These are phyloP conservation scores for Callocephalon fimbriatum DNA, from an alignment of 2,113 vertebrate genomes.

Conservation along the genomic window DNA sequence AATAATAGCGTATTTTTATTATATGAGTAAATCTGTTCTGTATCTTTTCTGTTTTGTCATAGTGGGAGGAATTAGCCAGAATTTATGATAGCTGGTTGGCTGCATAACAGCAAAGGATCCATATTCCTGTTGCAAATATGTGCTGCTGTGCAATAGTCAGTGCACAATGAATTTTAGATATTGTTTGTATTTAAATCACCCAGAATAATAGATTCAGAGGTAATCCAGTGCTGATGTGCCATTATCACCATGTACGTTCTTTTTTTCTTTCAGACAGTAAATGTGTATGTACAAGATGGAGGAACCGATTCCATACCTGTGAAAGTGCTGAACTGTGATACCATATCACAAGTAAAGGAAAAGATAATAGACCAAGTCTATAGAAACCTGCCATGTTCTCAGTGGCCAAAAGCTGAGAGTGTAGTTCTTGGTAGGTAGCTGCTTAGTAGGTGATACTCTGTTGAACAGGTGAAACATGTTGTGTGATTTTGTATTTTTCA, in stretches of 20 bases:
- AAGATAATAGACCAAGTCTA: slow-evolving; percentile 98
- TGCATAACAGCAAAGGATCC: neutral
- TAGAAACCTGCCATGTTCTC: slow-evolving; percentile 89
- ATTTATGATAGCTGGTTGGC: neutral
- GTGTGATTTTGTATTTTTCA: neutral
- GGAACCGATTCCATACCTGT: slow-evolving; percentile 87
- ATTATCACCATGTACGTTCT: neutral
- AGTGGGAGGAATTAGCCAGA: neutral
- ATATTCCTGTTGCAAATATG: neutral
- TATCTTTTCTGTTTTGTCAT: neutral
- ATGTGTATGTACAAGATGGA: slow-evolving; percentile 91
- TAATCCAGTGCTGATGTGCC: neutral
- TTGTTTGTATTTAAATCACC: neutral
- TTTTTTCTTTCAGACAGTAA: slow-evolving; percentile 84
- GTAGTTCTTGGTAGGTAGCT: slow-evolving; percentile 89
- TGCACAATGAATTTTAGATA: neutral
- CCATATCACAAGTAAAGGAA: slow-evolving; percentile 96
- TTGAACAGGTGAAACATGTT: neutral
- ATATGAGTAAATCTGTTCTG: neutral
- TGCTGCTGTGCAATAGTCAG: neutral
- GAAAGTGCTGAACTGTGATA: slow-evolving; percentile 97
- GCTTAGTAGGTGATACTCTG: neutral
- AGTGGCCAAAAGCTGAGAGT: slow-evolving; percentile 90
- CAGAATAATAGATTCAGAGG: neutral
- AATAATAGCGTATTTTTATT: neutral